A percentile compares a stretch with the other conserved stretches of the same genome.
These are phyloP conservation scores for Lathamus discolor DNA, from an alignment of 2,113 vertebrate species.

Conservation along the genomic window DNA sequence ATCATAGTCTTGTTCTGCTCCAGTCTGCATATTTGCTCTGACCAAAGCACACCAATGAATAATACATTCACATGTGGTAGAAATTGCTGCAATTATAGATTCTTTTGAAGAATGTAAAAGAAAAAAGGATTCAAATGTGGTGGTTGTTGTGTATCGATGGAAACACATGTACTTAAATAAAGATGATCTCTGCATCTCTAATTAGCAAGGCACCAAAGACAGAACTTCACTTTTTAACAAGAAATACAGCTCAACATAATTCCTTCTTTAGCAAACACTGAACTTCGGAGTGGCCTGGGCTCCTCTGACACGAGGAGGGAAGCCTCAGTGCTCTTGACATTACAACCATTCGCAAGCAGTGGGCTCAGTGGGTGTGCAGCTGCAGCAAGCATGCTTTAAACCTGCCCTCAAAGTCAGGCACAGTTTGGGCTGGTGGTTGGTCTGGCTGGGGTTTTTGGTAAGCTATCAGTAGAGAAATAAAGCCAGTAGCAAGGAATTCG, in stretches of 20 bases:
- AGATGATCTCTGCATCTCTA: slow-evolving; percentile 29
- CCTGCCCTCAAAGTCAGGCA: background rate
- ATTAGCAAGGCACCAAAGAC: background rate
- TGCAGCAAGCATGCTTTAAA: background rate
- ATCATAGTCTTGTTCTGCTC: background rate
- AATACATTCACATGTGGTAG: background rate
- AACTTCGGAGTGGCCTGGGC: background rate
- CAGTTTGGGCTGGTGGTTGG: background rate
- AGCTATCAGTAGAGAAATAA: background rate
- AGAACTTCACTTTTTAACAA: background rate
- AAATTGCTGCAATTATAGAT: slow-evolving; percentile 28
- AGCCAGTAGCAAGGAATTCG: background rate
- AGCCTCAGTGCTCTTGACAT: background rate
- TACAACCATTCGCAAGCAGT: background rate
- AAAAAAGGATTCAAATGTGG: background rate
- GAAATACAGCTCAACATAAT: background rate
- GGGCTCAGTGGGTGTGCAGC: background rate
- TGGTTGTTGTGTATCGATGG: background rate
- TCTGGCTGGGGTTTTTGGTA: background rate
- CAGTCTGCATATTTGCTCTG: slow-evolving; percentile 16
- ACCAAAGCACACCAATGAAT: slow-evolving; percentile 16
- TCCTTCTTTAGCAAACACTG: background rate
- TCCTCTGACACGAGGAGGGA: background rate
- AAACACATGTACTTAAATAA: slow-evolving; percentile 30
- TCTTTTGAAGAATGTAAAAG: background rate